Percentiles rank a stretch among this genome's conserved stretches.
Evolutionary conservation across 2,113 vertebrate species (phyloP).

Genomic region (Fukomys damarensis): DNA sequence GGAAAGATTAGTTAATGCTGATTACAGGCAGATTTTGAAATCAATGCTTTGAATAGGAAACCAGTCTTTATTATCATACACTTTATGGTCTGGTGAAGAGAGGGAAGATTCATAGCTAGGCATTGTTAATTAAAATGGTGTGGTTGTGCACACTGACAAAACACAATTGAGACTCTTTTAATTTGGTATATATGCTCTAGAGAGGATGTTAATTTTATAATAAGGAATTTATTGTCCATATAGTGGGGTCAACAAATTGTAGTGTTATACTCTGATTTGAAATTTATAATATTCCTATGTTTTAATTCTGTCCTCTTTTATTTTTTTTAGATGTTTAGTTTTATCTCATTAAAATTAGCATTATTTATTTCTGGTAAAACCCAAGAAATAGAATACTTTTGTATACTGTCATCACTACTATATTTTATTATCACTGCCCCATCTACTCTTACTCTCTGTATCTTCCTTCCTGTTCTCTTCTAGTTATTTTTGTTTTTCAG

Average conservation of each 20-base stretch:
- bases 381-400: neutral
- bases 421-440: no score
- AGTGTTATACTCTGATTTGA: neutral
- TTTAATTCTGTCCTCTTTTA: neutral
- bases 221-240: neutral
- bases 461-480: no score
- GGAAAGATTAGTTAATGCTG: neutral
- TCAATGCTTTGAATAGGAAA: neutral
- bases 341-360: neutral
- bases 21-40: neutral
- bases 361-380: neutral
- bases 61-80: neutral
- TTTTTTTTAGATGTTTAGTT: no score
- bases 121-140: neutral
- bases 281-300: neutral
- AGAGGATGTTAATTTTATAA: slow-evolving; percentile 18
- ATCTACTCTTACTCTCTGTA: no score
- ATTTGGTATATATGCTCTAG: neutral
- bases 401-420: neutral
- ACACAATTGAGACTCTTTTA: neutral
- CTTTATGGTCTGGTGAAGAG: neutral
- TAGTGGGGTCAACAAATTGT: neutral
- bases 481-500: neutral
- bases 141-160: neutral
- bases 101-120: neutral